Evolutionary conservation across 2,888 invertebrate species (phyloP).

Genomic region (Parasteatoda lunata): DNA sequence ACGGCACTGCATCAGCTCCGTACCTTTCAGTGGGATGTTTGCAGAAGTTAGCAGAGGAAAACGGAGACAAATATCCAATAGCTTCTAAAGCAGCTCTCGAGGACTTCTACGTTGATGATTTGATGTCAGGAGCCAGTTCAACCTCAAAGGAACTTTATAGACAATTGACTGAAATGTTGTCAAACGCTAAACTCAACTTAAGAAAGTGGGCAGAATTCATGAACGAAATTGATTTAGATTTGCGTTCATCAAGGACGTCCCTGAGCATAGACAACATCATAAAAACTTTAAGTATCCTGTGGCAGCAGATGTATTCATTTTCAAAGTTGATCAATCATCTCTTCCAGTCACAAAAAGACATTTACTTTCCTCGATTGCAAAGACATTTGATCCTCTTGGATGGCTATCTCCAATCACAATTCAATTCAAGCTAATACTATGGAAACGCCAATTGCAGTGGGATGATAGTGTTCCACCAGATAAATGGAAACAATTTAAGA

Average conservation of each 20-base stretch:
- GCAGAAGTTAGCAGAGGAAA: constrained; percentile 71
- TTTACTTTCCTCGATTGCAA: neutral
- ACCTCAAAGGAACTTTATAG: constrained; percentile 60
- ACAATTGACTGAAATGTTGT: neutral
- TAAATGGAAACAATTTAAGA: constrained; percentile 15
- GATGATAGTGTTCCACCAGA: constrained; percentile 69
- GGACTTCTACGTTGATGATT: constrained; percentile 73
- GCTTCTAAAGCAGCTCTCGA: constrained; percentile 63
- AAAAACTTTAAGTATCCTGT: constrained; percentile 35
- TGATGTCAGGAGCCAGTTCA: constrained; percentile 69
- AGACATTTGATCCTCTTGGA: constrained; percentile 67
- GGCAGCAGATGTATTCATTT: constrained; percentile 4
- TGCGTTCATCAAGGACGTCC: neutral
- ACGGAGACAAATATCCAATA: constrained; percentile 44
- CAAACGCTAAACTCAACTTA: neutral
- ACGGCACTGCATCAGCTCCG: constrained; percentile 70
- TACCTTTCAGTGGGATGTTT: constrained; percentile 71
- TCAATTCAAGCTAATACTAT: constrained; percentile 59
- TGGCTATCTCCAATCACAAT: constrained; percentile 61
- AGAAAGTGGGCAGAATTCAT: constrained; percentile 1
- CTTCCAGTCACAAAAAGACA: neutral
- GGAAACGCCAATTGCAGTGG: constrained; percentile 70
- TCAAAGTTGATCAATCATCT: neutral
- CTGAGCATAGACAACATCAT: constrained; percentile 15
- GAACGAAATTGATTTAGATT: neutral